Conservation (phyloP, 2,797 vertebrate genomes). For the Alfaro cultratus region DNA sequence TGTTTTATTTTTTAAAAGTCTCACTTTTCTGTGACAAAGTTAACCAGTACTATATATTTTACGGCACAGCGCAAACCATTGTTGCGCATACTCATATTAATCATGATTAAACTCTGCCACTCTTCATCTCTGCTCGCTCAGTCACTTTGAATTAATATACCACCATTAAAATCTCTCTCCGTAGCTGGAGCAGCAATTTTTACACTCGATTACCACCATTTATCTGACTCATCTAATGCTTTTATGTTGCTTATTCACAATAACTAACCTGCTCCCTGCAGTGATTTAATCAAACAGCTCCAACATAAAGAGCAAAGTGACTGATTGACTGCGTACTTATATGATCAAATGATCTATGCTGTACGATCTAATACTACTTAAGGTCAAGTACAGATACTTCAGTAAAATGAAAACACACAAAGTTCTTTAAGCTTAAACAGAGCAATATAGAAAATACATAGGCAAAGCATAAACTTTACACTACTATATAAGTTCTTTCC, state of each 20-base stretch:
- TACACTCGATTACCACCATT: constrained; percentile 52
- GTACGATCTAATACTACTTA: background rate
- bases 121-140: constrained; percentile 28
- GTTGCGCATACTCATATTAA: constrained; percentile 6
- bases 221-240: constrained; percentile 47
- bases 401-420: background rate
- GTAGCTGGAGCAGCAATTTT: constrained; percentile 26
- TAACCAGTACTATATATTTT: constrained; percentile 5
- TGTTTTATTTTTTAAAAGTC: constrained; percentile 7
- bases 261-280: constrained; percentile 20
- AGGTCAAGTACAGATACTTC: constrained; percentile 4
- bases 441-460: background rate
- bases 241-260: constrained; percentile 26
- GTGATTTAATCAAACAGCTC: constrained; percentile 28
- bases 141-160: constrained; percentile 31
- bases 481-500: background rate
- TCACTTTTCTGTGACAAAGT: background rate
- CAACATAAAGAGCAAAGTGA: constrained; percentile 15
- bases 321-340: background rate
- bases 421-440: background rate
- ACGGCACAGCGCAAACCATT: constrained; percentile 4
- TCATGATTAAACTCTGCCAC: constrained; percentile 40
- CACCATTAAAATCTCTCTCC: constrained; percentile 9
- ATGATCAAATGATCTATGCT: background rate
- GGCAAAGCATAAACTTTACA: background rate